These are phyloP conservation scores for Dermochelys coriacea DNA, from an alignment of 2,797 vertebrate genomes.

Conservation along the genomic window DNA sequence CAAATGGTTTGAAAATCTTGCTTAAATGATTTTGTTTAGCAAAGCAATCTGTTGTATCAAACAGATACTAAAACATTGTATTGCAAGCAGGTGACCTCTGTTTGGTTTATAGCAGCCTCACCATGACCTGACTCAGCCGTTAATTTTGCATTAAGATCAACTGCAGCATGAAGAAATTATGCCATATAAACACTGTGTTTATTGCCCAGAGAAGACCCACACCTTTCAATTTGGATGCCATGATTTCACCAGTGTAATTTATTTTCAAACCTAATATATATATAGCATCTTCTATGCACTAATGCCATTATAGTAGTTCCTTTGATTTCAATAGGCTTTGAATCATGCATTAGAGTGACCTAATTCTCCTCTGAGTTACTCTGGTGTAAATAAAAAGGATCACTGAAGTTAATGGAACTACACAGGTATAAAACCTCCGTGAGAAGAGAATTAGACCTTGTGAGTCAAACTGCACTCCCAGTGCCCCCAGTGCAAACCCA, in stretches of 20 bases:
- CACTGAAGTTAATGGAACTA: background rate
- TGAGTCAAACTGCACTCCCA: background rate
- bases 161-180: background rate
- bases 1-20: constrained; percentile 5
- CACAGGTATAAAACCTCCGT: background rate
- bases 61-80: background rate
- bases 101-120: background rate
- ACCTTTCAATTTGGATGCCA: background rate
- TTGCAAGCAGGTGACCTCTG: background rate
- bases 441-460: background rate
- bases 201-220: background rate
- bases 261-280: background rate
- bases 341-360: rapidly evolving
- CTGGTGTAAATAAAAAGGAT: background rate
- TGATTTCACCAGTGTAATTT: background rate
- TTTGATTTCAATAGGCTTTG: background rate
- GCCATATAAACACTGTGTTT: rapidly evolving
- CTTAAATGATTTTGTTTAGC: constrained; percentile 31
- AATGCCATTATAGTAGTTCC: rapidly evolving
- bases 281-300: rapidly evolving
- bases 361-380: background rate
- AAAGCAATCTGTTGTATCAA: constrained; percentile 17
- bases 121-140: background rate
- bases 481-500: background rate
- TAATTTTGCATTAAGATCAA: background rate